These are phyloP conservation scores for Nephrotoma appendiculata DNA, from an alignment of 2,888 invertebrate species.

Conservation along the genomic window DNA sequence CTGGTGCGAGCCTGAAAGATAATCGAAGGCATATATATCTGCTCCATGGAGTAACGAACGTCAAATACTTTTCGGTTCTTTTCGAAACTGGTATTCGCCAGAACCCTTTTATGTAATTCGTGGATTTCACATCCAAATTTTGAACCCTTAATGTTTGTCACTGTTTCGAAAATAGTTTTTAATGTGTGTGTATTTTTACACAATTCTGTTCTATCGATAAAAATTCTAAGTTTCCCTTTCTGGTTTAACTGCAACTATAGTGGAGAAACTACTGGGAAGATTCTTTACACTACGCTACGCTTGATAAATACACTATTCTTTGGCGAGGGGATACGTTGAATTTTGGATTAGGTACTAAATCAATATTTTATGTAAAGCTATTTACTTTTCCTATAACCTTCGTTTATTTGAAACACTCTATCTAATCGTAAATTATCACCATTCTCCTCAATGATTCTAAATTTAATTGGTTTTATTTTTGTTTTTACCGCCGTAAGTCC, in stretches of 20 bases:
- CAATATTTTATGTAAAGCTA: neutral
- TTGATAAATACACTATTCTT: too few species aligned
- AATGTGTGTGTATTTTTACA: neutral
- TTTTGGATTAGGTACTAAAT: neutral
- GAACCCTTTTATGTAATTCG: neutral
- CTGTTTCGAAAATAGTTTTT: neutral
- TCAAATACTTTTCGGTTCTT: neutral
- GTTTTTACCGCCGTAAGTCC: neutral
- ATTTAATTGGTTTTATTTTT: neutral
- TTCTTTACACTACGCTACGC: too few species aligned
- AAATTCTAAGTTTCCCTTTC: neutral
- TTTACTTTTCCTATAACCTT: neutral
- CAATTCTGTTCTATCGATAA: neutral
- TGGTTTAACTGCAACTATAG: neutral
- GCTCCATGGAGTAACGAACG: neutral
- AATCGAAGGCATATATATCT: slow-evolving; percentile 9
- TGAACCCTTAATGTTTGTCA: neutral
- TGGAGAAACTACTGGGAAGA: neutral
- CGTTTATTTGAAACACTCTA: neutral
- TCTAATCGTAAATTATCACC: neutral
- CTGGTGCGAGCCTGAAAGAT: slow-evolving; percentile 3
- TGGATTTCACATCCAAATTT: neutral
- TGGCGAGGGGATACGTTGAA: neutral
- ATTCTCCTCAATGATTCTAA: neutral
- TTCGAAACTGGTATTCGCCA: neutral